Base-by-base conservation (phyloP, 2,797 vertebrate species). In the Poeciliopsis gracilis region DNA sequence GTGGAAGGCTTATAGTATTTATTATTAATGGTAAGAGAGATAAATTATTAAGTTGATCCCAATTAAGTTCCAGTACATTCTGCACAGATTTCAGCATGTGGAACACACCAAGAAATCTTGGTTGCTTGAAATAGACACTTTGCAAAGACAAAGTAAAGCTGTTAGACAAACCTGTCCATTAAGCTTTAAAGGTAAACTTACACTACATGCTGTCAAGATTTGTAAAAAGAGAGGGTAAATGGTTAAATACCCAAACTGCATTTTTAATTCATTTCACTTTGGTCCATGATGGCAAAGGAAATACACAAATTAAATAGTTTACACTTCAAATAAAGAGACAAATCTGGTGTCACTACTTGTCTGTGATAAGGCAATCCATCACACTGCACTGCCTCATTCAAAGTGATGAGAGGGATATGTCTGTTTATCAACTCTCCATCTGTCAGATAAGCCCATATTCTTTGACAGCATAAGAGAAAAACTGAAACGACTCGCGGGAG, bases 321-420 rank as follows among this genome's bases (percentile, higher is more conserved):
- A 18, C 84, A 83, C 82, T 88, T 90, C 89, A 87, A 88, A 90
- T 85, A 83, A 73, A 53, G 75, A 86, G 77, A 77, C 1, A 12
- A 89, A 89, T 90, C 81, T 73, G 41, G 79, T 78, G 77, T 84
- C 75, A 71, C 81, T 59, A 80, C 86, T 77, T 2, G 4, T 70
- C n/a, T 47, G 77, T 15, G 91, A 92, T 92, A 91, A 90, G 82
- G 23, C 59, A 89, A 93, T 93, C 91, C 90, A 88, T 93, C 90
- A 92, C 89, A 88, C 84, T 55, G 73, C 83, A 88, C 87, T 81
- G 80, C 25, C 77, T 88, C 76, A 88, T 88, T 89, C 88, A 79
- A 84, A 85, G 80, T 79, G 90, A 88, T 51, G 77, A 88, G 82
- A 81, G 72, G 85, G 72, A 78, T 71, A 77, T 80, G 86, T 89